Evolutionary conservation across 2,888 invertebrate species (phyloP).

Genomic region (Philonicus albiceps): DNA sequence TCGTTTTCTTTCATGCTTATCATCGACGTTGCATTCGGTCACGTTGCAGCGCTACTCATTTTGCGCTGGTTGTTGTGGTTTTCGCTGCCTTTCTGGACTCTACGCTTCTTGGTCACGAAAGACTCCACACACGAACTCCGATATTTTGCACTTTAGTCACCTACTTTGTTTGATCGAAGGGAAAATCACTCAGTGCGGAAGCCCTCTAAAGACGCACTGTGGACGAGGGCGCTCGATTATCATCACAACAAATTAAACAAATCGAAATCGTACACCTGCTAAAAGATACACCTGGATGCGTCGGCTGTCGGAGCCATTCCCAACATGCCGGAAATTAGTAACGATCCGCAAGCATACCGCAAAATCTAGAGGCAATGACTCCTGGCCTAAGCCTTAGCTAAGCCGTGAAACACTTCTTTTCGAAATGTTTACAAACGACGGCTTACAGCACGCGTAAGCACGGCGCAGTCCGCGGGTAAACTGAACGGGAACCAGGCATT

Average conservation of each 20-base stretch:
- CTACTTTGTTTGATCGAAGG: slow-evolving; percentile 4
- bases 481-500: slow-evolving; percentile 47
- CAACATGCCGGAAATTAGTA: neutral
- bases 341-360: neutral
- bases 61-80: neutral
- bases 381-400: slow-evolving; percentile 6
- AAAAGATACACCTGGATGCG: neutral
- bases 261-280: neutral
- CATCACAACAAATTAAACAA: neutral
- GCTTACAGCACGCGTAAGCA: slow-evolving; percentile 45
- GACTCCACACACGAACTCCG: neutral
- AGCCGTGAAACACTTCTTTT: slow-evolving; percentile 30
- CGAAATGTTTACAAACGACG: neutral
- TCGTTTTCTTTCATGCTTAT: slow-evolving; percentile 51
- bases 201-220: neutral
- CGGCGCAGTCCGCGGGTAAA: slow-evolving; percentile 50
- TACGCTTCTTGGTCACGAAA: neutral
- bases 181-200: neutral
- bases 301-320: neutral
- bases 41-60: neutral
- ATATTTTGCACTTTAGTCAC: neutral
- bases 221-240: neutral
- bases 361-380: slow-evolving; percentile 2
- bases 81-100: neutral
- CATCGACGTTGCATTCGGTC: neutral